Base-by-base conservation (phyloP, 2,888 invertebrate genomes). In the Halocaridina rubra region DNA sequence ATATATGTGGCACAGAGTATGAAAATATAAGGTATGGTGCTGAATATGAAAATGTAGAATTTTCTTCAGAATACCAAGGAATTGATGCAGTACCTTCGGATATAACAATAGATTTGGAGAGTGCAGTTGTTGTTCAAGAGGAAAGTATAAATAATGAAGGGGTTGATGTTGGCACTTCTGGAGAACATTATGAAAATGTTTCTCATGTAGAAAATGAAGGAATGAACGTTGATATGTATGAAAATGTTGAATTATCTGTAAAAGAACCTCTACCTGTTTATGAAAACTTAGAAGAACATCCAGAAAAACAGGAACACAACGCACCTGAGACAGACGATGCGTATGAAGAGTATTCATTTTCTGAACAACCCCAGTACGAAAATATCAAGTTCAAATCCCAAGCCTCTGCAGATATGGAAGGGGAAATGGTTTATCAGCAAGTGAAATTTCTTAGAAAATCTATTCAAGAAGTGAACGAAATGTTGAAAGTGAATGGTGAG, bases 371-470 rank as follows among this genome's bases (percentile, higher is more conserved):
- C 3, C 80, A 79, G 29, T 89, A 88, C 53, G 89, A 89, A 76
- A 89, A 89, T 57, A 77, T 88, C 13, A 84, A 81, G 19, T 81
- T 88, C 61, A 77, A 77, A 4, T 67, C 81, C 19, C 76, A 76
- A 69, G 81, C 69, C 24, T 46, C 64, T n/a, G 33, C 69, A 4
- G 88, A 87, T 53, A 81, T 88, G 22, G 89, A 87, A 67, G 88
- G 88, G 27, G 89, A 89, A 77, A 80, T 80, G 22, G 93, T 95
- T 0, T 95, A 95, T 89, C 95, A 95, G 89, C 93, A 95, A 92
- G 95, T 95, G 0, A 95, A 95, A 89, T 94, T 95, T 90, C 94
- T 95, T 89, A 92, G 94, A 59, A 92, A 94, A 89, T 95, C 94
- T 27, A 94, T 95, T 59, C 94, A 94, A 67, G 95, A 95, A 91